Evolutionary conservation across 2,797 vertebrate species (phyloP).

Genomic region (Babyrousa celebensis): DNA sequence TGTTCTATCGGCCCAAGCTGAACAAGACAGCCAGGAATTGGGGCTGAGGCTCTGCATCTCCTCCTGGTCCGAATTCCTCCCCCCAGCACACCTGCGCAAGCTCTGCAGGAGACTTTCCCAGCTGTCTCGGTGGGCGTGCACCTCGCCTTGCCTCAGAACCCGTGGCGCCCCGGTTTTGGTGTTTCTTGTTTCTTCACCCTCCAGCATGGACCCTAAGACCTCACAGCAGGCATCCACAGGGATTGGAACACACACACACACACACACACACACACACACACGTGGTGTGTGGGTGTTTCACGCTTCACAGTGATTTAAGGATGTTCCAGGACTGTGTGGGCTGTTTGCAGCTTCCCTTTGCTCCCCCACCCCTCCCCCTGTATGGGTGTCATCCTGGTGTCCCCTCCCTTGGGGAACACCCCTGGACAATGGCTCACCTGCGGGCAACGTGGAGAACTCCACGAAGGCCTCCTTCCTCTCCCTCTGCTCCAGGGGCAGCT

Average conservation of each 20-base stretch:
- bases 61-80: fast-evolving
- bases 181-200: background rate
- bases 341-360: fast-evolving
- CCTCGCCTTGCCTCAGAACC: background rate
- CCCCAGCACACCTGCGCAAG: background rate
- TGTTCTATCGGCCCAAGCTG: background rate
- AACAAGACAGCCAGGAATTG: background rate
- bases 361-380: fast-evolving
- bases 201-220: fast-evolving
- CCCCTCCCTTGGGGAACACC: background rate
- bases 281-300: background rate
- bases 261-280: background rate
- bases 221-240: fast-evolving
- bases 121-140: fast-evolving
- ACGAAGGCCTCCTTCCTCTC: constrained; percentile 97
- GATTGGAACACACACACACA: too few species aligned
- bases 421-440: constrained; percentile 92
- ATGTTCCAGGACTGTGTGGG: background rate
- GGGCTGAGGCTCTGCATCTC: background rate
- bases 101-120: background rate
- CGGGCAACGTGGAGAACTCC: constrained; percentile 97
- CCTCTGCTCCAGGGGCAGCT: constrained; percentile 97
- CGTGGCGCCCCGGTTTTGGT: background rate
- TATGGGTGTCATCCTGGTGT: fast-evolving
- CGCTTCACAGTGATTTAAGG: background rate